A percentile compares a stretch with the other conserved stretches of the same genome.
These are phyloP conservation scores for Lucinisca nassula DNA, from an alignment of 2,888 invertebrate genomes.

Conservation along the genomic window DNA sequence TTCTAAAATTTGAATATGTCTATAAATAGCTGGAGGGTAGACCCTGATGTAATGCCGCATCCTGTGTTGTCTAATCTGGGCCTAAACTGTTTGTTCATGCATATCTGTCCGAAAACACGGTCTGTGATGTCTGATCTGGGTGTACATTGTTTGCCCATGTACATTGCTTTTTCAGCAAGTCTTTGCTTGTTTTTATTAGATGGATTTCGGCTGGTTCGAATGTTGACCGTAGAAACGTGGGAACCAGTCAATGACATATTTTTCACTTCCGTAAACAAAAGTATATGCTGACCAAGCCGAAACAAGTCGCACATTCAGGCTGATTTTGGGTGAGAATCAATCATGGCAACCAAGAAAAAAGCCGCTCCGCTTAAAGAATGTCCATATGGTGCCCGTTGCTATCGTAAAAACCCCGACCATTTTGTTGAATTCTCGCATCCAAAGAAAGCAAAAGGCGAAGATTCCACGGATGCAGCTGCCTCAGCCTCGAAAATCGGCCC, in stretches of 20 bases:
- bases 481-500: constrained; percentile 29
- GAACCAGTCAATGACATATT: neutral
- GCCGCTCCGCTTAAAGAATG: constrained; percentile 73
- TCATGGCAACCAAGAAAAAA: constrained; percentile 76
- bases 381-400: constrained; percentile 83
- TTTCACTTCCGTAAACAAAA: constrained; percentile 39
- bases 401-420: constrained; percentile 83
- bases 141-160: too few species aligned
- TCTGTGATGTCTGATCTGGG: too few species aligned
- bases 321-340: neutral
- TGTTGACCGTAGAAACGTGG: too few species aligned
- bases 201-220: neutral
- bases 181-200: neutral
- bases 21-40: too few species aligned
- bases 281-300: constrained; percentile 53
- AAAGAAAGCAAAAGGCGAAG: constrained; percentile 36
- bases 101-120: too few species aligned
- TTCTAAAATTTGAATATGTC: too few species aligned
- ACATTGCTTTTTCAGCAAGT: neutral
- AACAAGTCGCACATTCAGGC: neutral
- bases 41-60: too few species aligned
- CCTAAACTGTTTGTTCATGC: too few species aligned
- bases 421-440: constrained; percentile 80
- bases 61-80: too few species aligned
- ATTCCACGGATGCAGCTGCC: neutral